These are phyloP conservation scores for Acanthosepion lycidas DNA, from an alignment of 2,888 invertebrate genomes.

Conservation along the genomic window DNA sequence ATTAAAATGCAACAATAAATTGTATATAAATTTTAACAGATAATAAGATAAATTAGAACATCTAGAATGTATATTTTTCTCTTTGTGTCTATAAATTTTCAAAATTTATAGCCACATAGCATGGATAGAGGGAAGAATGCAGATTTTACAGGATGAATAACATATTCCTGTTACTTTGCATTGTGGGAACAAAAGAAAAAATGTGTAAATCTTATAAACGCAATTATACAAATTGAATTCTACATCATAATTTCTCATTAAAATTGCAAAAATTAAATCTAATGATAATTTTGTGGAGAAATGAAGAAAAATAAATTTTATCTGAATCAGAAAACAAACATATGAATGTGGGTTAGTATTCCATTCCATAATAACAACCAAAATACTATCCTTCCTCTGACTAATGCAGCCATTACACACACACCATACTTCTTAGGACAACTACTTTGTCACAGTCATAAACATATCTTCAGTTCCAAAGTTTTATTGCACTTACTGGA, in stretches of 20 bases:
- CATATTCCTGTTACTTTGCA: background rate
- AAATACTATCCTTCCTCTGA: background rate
- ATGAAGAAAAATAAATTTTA: background rate
- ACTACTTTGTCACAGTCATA: background rate
- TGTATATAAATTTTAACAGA: too few relatives aligned
- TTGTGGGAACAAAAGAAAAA: background rate
- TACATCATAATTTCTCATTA: background rate
- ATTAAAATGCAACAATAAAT: too few relatives aligned
- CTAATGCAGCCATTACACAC: background rate
- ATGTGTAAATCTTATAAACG: background rate
- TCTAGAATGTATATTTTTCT: background rate
- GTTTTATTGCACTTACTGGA: background rate
- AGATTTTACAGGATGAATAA: background rate
- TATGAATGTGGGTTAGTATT: background rate
- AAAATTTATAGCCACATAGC: background rate
- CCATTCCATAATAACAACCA: background rate
- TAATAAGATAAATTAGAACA: too few relatives aligned
- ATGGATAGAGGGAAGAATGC: background rate
- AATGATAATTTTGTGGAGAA: background rate
- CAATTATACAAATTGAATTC: background rate
- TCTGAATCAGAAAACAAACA: background rate
- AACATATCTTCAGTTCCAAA: background rate
- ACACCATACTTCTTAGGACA: slow-evolving; percentile 20
- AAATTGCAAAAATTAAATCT: background rate
- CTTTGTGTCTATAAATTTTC: background rate